Conservation (phyloP, 1,140 invertebrate species). For the Megalopta genalis region DNA sequence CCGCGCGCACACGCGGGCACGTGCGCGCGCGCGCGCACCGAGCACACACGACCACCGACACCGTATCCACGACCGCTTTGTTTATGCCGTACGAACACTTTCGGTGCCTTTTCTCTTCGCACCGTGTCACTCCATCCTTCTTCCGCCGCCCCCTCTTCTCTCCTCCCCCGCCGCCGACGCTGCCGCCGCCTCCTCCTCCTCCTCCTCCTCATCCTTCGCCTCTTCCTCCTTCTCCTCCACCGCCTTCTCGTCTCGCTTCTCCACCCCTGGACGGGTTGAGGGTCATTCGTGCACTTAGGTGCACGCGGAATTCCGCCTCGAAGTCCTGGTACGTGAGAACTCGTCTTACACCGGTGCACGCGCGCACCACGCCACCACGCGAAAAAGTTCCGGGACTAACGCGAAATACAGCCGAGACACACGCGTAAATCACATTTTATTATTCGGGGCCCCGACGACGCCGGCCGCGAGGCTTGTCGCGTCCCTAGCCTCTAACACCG, state of each 20-base stretch:
- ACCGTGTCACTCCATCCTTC: constrained; percentile 44
- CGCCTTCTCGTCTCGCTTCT: neutral
- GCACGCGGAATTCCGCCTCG: constrained; percentile 64
- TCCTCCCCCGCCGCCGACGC: neutral
- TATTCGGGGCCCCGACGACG: neutral
- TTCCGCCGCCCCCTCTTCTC: constrained; percentile 12
- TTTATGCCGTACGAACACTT: constrained; percentile 63
- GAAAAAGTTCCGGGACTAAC: no score
- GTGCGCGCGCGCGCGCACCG: neutral
- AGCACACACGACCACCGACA: neutral
- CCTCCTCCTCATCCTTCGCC: neutral
- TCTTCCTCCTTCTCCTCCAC: neutral
- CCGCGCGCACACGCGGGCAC: neutral
- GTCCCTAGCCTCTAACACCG: neutral
- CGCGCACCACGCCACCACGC: no score
- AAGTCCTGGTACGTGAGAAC: constrained; percentile 66
- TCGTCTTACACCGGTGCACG: constrained; percentile 21
- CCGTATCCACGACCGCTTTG: constrained; percentile 60
- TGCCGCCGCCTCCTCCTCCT: neutral
- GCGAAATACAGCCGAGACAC: no score
- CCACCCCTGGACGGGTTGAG: constrained; percentile 41
- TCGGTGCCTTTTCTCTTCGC: constrained; percentile 56
- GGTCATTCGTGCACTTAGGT: constrained; percentile 62
- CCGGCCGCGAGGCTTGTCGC: no score
- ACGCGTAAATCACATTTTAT: no score